Percentiles rank a stretch among this genome's conserved stretches.
Conservation (phyloP, 2,888 invertebrate genomes). For the Catotricha subobsoleta region DNA sequence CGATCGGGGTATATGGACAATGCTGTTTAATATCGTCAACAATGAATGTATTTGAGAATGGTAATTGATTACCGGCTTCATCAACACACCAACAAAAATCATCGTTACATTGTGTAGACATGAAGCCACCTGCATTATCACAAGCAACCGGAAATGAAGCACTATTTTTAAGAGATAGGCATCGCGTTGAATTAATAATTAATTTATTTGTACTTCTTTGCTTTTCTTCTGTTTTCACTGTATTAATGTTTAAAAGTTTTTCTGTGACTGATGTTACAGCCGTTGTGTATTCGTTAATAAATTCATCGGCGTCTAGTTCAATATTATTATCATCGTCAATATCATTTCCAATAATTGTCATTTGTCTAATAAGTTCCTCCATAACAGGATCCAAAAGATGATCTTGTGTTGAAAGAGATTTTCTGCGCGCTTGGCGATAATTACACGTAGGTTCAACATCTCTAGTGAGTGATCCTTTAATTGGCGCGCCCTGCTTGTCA, state of each 20-base stretch:
- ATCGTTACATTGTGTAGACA: slow-evolving; percentile 53
- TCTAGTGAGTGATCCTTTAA: slow-evolving; percentile 61
- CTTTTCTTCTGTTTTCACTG: slow-evolving; percentile 25
- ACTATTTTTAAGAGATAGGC: slow-evolving; percentile 29
- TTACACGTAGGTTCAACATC: slow-evolving; percentile 61
- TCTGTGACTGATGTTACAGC: slow-evolving; percentile 24
- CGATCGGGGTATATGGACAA: slow-evolving; percentile 50
- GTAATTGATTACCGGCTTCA: slow-evolving; percentile 56
- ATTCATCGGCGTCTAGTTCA: slow-evolving; percentile 10
- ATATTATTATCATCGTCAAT: slow-evolving; percentile 28
- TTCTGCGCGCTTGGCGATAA: slow-evolving; percentile 55
- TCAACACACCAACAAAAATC: slow-evolving; percentile 74
- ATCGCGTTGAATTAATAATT: slow-evolving; percentile 25
- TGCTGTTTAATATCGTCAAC: slow-evolving; percentile 32
- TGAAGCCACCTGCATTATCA: slow-evolving; percentile 47
- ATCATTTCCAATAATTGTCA: slow-evolving; percentile 38
- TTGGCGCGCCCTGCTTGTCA: slow-evolving; percentile 58
- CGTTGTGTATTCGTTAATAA: too few relatives aligned
- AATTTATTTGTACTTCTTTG: slow-evolving; percentile 20
- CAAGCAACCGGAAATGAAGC: slow-evolving; percentile 38
- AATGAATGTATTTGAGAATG: slow-evolving; percentile 39
- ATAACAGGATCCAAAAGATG: slow-evolving; percentile 32
- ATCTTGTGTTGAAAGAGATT: slow-evolving; percentile 22
- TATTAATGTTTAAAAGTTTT: slow-evolving; percentile 19
- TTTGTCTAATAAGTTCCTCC: slow-evolving; percentile 51